phyloP scores from a whole-genome alignment of 1,140 invertebrate species.

The Tetranychus urticae region DNA sequence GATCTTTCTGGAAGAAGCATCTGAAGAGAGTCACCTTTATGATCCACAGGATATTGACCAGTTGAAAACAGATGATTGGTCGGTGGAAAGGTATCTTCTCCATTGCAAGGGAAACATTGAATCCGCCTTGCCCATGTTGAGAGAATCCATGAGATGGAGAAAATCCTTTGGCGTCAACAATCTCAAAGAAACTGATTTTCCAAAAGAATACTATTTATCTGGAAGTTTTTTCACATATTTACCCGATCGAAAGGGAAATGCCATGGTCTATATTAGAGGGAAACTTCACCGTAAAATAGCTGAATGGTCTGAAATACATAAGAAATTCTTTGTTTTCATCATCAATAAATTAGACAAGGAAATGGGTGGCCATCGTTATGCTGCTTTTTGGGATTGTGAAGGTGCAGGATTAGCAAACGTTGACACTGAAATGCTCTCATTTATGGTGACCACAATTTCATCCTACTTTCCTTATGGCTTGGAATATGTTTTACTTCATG shows the following conservation, averaged over 20 bases:
- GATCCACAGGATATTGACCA: neutral
- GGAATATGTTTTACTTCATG: conserved; percentile 7
- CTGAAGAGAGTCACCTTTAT: neutral
- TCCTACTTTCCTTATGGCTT: conserved; percentile 6
- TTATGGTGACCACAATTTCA: conserved; percentile 1
- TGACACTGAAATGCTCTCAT: conserved; percentile 2
- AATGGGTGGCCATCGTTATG: neutral
- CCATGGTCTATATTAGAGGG: conserved; percentile 3
- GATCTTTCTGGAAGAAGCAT: neutral
- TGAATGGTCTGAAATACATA: neutral
- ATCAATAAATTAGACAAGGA: neutral
- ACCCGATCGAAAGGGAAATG: neutral
- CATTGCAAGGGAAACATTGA: conserved; percentile 36
- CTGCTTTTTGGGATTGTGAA: conserved; percentile 2
- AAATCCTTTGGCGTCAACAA: conserved; percentile 44
- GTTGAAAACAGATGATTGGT: neutral
- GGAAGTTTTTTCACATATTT: neutral
- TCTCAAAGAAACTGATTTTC: conserved; percentile 4
- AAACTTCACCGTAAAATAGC: neutral
- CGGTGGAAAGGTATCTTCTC: conserved; percentile 15
- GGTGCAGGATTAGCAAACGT: conserved; percentile 1
- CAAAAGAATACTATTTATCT: conserved; percentile 1
- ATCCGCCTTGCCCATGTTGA: conserved; percentile 44
- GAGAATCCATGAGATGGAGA: conserved; percentile 57
- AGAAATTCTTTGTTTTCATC: conserved; percentile 1